A percentile compares a stretch with the other conserved stretches of the same genome.
Conservation (phyloP, 2,888 invertebrate genomes). For the Drosophila rellima region DNA sequence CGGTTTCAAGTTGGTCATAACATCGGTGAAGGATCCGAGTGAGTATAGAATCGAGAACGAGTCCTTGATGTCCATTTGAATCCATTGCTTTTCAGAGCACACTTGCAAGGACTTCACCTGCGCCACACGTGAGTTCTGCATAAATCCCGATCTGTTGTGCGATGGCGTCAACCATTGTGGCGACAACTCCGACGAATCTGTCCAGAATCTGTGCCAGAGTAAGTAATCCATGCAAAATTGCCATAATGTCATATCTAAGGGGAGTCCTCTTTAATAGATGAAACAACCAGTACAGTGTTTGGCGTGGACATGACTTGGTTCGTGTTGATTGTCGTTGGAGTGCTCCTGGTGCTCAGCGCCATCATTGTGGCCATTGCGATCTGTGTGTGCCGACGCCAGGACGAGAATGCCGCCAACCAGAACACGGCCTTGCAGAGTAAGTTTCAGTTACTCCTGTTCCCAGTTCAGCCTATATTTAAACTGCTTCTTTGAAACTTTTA, state of each 20-base stretch:
- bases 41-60: conserved; percentile 86
- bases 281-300: conserved; percentile 88
- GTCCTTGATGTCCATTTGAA: neutral
- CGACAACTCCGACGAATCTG: conserved; percentile 96
- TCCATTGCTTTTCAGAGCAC: conserved; percentile 88
- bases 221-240: conserved; percentile 84
- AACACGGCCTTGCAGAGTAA: conserved; percentile 86
- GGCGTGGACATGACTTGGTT: conserved; percentile 92
- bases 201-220: conserved; percentile 95
- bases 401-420: conserved; percentile 83
- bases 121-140: conserved; percentile 95
- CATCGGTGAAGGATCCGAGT: conserved; percentile 97
- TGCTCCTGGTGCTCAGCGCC: conserved; percentile 89
- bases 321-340: conserved; percentile 90
- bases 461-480: neutral
- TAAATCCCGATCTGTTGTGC: conserved; percentile 95
- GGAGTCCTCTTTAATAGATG: conserved; percentile 85
- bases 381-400: conserved; percentile 90
- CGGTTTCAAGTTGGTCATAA: conserved; percentile 97
- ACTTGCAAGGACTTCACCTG: conserved; percentile 96
- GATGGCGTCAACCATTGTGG: conserved; percentile 97
- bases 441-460: conserved; percentile 26
- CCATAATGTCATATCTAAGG: neutral
- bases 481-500: neutral
- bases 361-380: conserved; percentile 90